Base-by-base conservation (phyloP, 2,888 invertebrate genomes). In the Phymatocera aterrima region DNA sequence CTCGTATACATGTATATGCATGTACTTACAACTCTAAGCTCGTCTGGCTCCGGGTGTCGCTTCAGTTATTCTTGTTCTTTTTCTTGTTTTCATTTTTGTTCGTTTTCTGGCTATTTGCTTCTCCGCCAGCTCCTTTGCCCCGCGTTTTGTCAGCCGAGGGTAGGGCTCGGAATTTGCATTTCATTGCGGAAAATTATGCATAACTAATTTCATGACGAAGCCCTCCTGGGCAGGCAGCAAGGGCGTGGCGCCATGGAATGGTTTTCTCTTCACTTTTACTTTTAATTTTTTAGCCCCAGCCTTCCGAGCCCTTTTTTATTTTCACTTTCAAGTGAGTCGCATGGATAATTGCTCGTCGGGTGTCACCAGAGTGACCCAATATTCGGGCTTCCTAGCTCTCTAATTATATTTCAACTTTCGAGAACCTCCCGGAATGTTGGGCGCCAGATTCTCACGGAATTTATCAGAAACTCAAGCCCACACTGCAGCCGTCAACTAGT, bases 111-210 rank as follows among this genome's bases (percentile, higher is more conserved):
- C 51, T 18, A 65, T 64, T 78, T 48, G 28, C 37, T 54, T 75
- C 68, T 40, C 70, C 31, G 24, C 72, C 37, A 51, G 48, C 51
- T 74, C 64, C 48, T 46, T 28, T 54, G 64, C 34, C 61, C 61
- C 70, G n/a, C 21, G 74, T 78, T 65, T 54, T 31, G 70, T 31
- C 31, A 46, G 79, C 21, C 74, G 60, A 51, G 78, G 65, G 48
- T 68, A 61, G 40, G 43, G 28, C 31, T 18, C 28, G 40, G 65
- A 70, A 80, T 72, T 78, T 70, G 77, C 77, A 61, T 80, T 80
- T 79, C 78, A 65, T 79, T 68, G 77, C 34, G 77, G 72, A 80
- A 77, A 80, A 80, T 80, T 80, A 80, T 80, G 77, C 79, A 77
- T 77, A 80, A 77, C 80, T 79, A 80, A 80, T 79, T 80, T 79